Conservation (phyloP, 2,113 vertebrate genomes). For the Caretta caretta region DNA sequence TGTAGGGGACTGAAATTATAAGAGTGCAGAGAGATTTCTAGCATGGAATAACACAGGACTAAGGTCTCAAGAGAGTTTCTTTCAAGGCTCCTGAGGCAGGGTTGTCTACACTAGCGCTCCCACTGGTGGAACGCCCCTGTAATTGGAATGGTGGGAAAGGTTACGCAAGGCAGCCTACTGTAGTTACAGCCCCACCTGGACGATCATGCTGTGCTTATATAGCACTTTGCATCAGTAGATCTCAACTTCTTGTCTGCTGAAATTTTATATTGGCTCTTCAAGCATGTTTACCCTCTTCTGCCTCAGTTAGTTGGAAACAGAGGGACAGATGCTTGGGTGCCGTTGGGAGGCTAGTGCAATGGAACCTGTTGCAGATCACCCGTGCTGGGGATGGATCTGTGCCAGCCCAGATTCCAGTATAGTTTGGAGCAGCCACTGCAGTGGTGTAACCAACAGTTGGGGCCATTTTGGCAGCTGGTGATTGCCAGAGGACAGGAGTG, state of each 20-base stretch:
- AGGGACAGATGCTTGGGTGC: background rate
- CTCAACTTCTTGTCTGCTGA: background rate
- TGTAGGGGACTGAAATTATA: rapidly evolving
- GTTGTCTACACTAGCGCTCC: background rate
- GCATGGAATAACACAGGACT: background rate
- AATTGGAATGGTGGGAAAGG: background rate
- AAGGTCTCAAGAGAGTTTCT: background rate
- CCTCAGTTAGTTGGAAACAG: background rate
- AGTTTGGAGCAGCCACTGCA: background rate
- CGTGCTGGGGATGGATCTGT: background rate
- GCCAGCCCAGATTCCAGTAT: background rate
- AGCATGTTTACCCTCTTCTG: background rate
- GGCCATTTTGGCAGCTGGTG: background rate
- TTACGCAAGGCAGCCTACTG: background rate
- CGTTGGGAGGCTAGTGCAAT: background rate
- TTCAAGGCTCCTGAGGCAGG: background rate
- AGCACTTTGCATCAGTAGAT: background rate
- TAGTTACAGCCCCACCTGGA: background rate
- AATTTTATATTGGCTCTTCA: background rate
- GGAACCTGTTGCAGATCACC: background rate
- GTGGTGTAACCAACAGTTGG: background rate
- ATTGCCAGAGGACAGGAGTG: background rate
- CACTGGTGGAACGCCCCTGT: background rate
- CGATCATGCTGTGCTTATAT: background rate
- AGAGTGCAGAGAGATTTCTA: background rate